Percentiles rank a stretch among this genome's conserved stretches.
Evolutionary conservation across 2,113 vertebrate genomes (phyloP).

Genomic region (Campylorhamphus procurvoides): DNA sequence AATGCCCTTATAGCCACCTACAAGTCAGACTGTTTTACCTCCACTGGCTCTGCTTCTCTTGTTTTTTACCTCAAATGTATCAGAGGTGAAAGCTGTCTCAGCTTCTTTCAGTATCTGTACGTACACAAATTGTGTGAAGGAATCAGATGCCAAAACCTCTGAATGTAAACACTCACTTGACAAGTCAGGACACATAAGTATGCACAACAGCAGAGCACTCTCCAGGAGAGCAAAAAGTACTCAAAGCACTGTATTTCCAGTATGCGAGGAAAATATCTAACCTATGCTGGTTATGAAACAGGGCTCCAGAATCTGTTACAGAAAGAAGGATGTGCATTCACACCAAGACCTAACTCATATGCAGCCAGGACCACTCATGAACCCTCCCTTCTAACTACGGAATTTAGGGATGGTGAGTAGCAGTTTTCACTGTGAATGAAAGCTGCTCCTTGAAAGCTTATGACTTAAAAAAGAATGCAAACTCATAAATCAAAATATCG

Average conservation of each 20-base stretch:
- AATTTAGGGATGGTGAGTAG: not conserved
- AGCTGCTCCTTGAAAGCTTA: not conserved
- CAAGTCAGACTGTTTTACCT: not conserved
- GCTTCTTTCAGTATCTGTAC: not conserved
- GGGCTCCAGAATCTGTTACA: not conserved
- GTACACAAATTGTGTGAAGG: not conserved
- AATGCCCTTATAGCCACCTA: accelerated
- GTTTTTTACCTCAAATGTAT: not conserved
- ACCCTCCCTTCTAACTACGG: not conserved
- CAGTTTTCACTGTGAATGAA: not conserved
- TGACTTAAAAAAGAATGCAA: not conserved
- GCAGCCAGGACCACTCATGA: not conserved
- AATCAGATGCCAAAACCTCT: not conserved
- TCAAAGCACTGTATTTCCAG: not conserved
- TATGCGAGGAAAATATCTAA: not conserved
- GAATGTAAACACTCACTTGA: not conserved
- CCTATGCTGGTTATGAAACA: not conserved
- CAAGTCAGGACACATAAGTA: not conserved
- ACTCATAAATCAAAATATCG: not conserved
- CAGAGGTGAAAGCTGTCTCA: conserved; percentile 3
- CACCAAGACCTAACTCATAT: not conserved
- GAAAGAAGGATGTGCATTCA: not conserved
- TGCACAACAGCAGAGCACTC: not conserved
- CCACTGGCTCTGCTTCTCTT: not conserved
- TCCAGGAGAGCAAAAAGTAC: not conserved